These are phyloP conservation scores for Simalia tracyae DNA, from an alignment of 2,797 vertebrate species.

Conservation along the genomic window DNA sequence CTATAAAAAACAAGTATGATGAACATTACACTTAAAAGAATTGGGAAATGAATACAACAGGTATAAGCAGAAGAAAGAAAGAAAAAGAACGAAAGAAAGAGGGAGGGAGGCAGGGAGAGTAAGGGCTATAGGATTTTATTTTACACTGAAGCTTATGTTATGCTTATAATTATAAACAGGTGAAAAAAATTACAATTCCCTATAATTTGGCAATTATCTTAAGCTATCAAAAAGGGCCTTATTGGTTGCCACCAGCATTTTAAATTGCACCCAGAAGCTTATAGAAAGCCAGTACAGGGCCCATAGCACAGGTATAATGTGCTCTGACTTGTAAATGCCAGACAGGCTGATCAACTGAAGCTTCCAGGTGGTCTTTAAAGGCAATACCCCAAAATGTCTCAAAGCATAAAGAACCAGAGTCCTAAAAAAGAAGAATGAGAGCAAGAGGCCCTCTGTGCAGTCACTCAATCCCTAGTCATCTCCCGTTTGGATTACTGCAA, in stretches of 20 bases:
- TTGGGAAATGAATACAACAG: background rate
- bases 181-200: fast-evolving
- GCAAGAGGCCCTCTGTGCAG: too few species aligned
- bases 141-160: background rate
- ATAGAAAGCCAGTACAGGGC: background rate
- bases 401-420: background rate
- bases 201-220: background rate
- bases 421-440: background rate
- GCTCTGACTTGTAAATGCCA: background rate
- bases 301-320: background rate
- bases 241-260: background rate
- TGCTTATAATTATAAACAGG: background rate
- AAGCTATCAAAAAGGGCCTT: background rate
- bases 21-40: slow-evolving; percentile 10
- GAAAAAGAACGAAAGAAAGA: background rate
- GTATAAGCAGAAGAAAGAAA: background rate
- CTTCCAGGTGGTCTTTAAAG: background rate
- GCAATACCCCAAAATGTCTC: background rate
- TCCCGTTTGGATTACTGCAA: too few species aligned
- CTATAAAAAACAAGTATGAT: slow-evolving; percentile 32
- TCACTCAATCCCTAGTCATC: too few species aligned
- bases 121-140: background rate
- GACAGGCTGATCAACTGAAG: background rate
- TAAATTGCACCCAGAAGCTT: background rate
- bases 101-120: too few species aligned